Percentiles rank a stretch among this genome's conserved stretches.
Evolutionary conservation across 2,888 invertebrate genomes (phyloP).

Genomic region (Agonopterix heracliana): DNA sequence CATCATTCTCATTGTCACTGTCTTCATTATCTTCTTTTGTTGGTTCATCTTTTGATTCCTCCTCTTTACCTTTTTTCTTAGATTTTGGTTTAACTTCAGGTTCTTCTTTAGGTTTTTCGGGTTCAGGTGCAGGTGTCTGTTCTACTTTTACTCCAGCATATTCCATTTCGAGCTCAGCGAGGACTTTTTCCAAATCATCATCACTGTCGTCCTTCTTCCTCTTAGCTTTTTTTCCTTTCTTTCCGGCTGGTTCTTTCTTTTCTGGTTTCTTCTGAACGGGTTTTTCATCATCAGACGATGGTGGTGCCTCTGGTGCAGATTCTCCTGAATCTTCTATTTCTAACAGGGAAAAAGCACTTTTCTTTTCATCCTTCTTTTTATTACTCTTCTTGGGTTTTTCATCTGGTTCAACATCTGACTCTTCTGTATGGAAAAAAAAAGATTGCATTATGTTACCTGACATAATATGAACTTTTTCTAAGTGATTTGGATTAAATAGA

Average conservation of each 20-base stretch:
- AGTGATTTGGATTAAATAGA: too few relatives aligned
- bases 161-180: constrained; percentile 89
- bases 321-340: constrained; percentile 80
- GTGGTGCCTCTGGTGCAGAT: constrained; percentile 54
- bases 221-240: constrained; percentile 84
- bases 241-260: constrained; percentile 71
- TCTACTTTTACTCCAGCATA: constrained; percentile 80
- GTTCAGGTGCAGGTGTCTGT: constrained; percentile 50
- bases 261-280: constrained; percentile 55
- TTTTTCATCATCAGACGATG: constrained; percentile 66
- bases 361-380: constrained; percentile 65
- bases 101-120: constrained; percentile 46
- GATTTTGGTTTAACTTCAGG: constrained; percentile 55
- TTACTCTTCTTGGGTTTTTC: constrained; percentile 60
- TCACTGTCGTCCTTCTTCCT: constrained; percentile 86
- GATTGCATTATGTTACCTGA: background rate
- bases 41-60: constrained; percentile 39
- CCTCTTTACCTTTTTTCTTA: constrained; percentile 63
- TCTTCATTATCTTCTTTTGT: constrained; percentile 57
- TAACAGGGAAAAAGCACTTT: constrained; percentile 81
- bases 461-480: background rate
- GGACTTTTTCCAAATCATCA: constrained; percentile 88
- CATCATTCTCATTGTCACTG: constrained; percentile 74
- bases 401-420: constrained; percentile 61
- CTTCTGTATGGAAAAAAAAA: constrained; percentile 32